These are phyloP conservation scores for Caerostris extrusa DNA, from an alignment of 1,140 invertebrate genomes.

Conservation along the genomic window DNA sequence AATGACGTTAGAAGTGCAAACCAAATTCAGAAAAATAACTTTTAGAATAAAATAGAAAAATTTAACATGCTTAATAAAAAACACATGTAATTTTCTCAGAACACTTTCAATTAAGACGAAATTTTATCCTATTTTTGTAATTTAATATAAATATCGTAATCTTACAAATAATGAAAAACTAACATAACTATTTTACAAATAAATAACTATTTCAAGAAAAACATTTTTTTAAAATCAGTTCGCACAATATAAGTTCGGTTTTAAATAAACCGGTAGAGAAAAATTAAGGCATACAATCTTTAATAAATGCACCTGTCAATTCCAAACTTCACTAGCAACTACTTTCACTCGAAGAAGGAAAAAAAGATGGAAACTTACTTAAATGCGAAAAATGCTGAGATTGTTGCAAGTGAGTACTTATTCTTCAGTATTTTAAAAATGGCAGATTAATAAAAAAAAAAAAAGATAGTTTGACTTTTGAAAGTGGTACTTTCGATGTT, in stretches of 20 bases:
- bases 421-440: conserved; percentile 48
- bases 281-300: conserved; percentile 25
- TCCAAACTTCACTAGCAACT: neutral
- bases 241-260: conserved; percentile 18
- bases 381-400: conserved; percentile 48
- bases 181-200: too few species aligned
- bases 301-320: conserved; percentile 46
- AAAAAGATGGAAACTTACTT: conserved; percentile 1
- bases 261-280: neutral
- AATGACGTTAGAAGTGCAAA: too few species aligned
- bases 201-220: too few species aligned
- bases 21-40: too few species aligned
- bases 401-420: conserved; percentile 4
- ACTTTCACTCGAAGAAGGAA: neutral
- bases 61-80: too few species aligned
- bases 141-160: too few species aligned
- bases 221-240: too few species aligned
- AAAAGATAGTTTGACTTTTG: conserved; percentile 5
- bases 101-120: too few species aligned
- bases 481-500: neutral
- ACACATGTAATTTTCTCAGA: too few species aligned
- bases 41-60: too few species aligned
- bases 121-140: too few species aligned
- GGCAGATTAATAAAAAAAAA: conserved; percentile 53
- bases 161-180: too few species aligned